A percentile compares a stretch with the other conserved stretches of the same genome.
These are phyloP conservation scores for Montipora cactus DNA, from an alignment of 64 coral and sea anemone genomes.

Conservation along the genomic window DNA sequence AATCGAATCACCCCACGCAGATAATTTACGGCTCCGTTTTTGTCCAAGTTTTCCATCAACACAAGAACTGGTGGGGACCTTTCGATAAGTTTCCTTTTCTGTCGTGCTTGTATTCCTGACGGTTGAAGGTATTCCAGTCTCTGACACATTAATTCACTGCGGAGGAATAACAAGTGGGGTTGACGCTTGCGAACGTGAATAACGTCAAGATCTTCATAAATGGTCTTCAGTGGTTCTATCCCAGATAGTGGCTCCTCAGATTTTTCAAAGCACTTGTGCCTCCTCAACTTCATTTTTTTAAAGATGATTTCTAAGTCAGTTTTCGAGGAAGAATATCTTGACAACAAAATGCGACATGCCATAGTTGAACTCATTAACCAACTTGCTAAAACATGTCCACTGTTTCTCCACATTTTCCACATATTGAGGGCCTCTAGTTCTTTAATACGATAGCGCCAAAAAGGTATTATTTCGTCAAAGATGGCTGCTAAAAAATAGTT, in stretches of 20 bases:
- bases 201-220: conserved; percentile 79
- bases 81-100: conserved; percentile 86
- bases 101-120: conserved; percentile 69
- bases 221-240: conserved; percentile 69
- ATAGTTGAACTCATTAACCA: background rate
- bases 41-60: conserved; percentile 38
- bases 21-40: conserved; percentile 62
- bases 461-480: too few species aligned
- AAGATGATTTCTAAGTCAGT: conserved; percentile 36
- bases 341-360: too few species aligned
- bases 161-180: conserved; percentile 80
- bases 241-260: background rate
- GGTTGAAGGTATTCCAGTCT: conserved; percentile 79
- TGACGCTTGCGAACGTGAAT: conserved; percentile 72
- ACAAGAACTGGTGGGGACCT: conserved; percentile 79
- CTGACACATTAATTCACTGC: conserved; percentile 84
- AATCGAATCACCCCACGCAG: conserved; percentile 66
- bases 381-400: background rate
- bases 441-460: too few species aligned
- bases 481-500: too few species aligned
- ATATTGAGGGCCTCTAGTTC: too few species aligned
- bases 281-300: conserved; percentile 73
- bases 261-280: conserved; percentile 64
- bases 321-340: conserved; percentile 2
- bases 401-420: conserved; percentile 7